Percentiles rank a stretch among this genome's conserved stretches.
Evolutionary conservation across 1,140 invertebrate genomes (phyloP).

Genomic region (Himalopsyche phryganea): DNA sequence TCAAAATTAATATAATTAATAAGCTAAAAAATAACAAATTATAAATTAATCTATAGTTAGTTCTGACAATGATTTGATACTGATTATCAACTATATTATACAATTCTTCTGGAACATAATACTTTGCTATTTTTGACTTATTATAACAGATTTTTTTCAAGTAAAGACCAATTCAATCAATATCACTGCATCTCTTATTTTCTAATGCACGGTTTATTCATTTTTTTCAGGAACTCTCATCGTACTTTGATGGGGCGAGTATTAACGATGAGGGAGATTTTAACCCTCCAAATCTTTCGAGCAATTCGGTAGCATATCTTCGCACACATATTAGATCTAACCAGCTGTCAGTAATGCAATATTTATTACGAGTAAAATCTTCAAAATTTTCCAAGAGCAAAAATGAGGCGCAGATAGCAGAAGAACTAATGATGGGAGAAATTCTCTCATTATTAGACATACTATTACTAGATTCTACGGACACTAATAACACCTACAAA

Average conservation of each 20-base stretch:
- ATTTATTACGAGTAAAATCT: constrained; percentile 6
- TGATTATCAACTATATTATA: too few species aligned
- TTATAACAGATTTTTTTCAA: too few species aligned
- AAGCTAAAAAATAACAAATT: too few species aligned
- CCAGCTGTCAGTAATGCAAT: constrained; percentile 15
- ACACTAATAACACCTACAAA: constrained; percentile 16
- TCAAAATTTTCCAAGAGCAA: background rate
- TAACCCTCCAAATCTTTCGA: constrained; percentile 4
- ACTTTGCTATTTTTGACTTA: too few species aligned
- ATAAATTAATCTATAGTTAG: too few species aligned
- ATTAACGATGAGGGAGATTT: background rate
- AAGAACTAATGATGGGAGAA: constrained; percentile 17
- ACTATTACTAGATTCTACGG: constrained; percentile 8
- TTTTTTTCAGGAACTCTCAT: constrained; percentile 22
- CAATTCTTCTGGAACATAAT: too few species aligned
- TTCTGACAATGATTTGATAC: too few species aligned
- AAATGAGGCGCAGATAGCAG: background rate
- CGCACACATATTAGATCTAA: constrained; percentile 9
- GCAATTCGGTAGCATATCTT: constrained; percentile 10
- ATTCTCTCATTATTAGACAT: constrained; percentile 12
- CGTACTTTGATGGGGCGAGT: constrained; percentile 8
- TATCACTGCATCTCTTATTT: too few species aligned
- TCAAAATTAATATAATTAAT: too few species aligned
- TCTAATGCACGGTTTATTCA: background rate
- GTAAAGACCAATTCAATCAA: too few species aligned